phyloP scores from a whole-genome alignment of 2,113 vertebrate species.

The Sturnus vulgaris region DNA sequence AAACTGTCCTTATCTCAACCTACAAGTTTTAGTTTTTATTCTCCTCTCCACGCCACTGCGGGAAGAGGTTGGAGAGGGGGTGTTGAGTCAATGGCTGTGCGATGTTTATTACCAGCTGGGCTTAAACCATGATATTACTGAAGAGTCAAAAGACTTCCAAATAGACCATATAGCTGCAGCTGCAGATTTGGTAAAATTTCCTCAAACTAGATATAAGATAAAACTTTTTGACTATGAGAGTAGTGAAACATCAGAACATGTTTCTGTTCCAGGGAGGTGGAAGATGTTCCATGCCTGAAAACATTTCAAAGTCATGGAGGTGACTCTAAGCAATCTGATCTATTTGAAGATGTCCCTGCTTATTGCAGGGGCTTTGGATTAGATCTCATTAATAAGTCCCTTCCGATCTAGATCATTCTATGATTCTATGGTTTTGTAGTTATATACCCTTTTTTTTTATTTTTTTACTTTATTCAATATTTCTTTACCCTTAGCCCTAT shows the following conservation, averaged over 20 bases:
- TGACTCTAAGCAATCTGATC: neutral
- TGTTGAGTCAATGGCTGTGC: neutral
- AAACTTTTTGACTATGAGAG: fast-evolving
- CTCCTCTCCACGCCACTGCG: neutral
- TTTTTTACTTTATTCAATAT: neutral
- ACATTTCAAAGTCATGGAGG: neutral
- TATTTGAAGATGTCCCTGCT: neutral
- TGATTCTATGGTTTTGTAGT: neutral
- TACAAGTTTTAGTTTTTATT: neutral
- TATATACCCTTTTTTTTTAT: neutral
- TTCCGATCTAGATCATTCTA: neutral
- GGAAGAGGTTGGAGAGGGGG: neutral
- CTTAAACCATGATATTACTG: neutral
- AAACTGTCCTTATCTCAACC: neutral
- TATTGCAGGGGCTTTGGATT: neutral
- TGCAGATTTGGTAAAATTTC: neutral
- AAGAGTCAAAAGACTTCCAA: neutral
- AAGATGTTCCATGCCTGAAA: neutral
- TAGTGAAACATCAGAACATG: neutral
- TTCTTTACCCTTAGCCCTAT: neutral
- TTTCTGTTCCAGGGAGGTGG: neutral
- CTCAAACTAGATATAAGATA: neutral
- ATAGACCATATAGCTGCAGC: neutral
- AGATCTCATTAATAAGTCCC: neutral
- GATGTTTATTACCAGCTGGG: neutral